These are phyloP conservation scores for Drosophila paramelanica DNA, from an alignment of 2,888 invertebrate species.

Conservation along the genomic window DNA sequence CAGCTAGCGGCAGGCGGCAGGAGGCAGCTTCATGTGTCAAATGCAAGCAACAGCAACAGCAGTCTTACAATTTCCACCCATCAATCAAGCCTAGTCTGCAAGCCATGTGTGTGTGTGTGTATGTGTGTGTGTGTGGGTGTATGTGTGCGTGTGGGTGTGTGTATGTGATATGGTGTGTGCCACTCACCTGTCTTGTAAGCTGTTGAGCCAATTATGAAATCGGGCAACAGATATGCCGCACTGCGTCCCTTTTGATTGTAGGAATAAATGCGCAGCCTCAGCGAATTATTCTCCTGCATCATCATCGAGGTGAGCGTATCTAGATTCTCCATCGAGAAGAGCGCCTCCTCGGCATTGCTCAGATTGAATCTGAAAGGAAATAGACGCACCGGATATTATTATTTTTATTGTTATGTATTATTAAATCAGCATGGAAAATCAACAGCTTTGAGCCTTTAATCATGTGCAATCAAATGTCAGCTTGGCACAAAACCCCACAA, in stretches of 20 bases:
- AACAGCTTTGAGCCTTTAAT: slow-evolving; percentile 69
- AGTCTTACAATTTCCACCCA: slow-evolving; percentile 63
- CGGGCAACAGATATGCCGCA: slow-evolving; percentile 89
- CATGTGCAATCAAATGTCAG: slow-evolving; percentile 71
- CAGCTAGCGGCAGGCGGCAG: slow-evolving; percentile 13
- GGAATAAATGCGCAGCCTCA: slow-evolving; percentile 91
- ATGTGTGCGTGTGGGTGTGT: slow-evolving; percentile 33
- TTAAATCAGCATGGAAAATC: slow-evolving; percentile 67
- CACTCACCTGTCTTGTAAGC: slow-evolving; percentile 89
- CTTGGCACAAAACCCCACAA: slow-evolving; percentile 27
- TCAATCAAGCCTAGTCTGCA: slow-evolving; percentile 59
- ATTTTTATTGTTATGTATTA: slow-evolving; percentile 25
- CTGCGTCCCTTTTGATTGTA: slow-evolving; percentile 94
- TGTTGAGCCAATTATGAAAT: slow-evolving; percentile 90
- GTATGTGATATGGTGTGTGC: slow-evolving; percentile 40
- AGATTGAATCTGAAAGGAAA: slow-evolving; percentile 82
- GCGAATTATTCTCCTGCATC: slow-evolving; percentile 92
- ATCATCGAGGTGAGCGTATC: slow-evolving; percentile 92
- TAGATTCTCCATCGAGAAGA: slow-evolving; percentile 85
- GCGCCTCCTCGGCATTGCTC: slow-evolving; percentile 84
- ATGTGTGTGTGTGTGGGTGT: slow-evolving; percentile 23
- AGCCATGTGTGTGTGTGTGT: slow-evolving; percentile 13
- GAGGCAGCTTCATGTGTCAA: slow-evolving; percentile 45
- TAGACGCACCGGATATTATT: slow-evolving; percentile 1
- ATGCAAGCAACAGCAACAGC: slow-evolving; percentile 39